phyloP scores from a whole-genome alignment of 2,888 invertebrate genomes.

The Brenthis ino region DNA sequence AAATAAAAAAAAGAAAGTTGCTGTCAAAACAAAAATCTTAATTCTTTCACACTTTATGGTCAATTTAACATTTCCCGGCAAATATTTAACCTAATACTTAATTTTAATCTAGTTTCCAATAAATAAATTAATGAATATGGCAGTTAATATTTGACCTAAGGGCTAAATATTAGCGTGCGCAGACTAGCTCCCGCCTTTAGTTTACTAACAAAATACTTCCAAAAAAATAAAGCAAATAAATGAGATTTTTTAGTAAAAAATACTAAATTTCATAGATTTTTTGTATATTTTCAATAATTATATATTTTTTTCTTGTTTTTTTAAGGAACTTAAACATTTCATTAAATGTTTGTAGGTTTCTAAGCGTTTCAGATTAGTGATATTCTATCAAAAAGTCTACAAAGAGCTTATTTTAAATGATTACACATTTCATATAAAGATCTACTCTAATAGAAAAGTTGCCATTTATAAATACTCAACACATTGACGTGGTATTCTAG shows the following conservation, averaged over 20 bases:
- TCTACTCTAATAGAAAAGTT: constrained; percentile 4
- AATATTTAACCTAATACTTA: constrained; percentile 12
- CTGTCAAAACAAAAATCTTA: neutral
- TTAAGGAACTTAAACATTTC: too few relatives aligned
- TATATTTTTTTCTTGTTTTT: too few relatives aligned
- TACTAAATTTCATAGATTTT: too few relatives aligned
- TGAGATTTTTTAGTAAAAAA: too few relatives aligned
- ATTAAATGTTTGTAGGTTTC: neutral
- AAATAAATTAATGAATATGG: constrained; percentile 32
- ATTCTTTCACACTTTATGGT: neutral
- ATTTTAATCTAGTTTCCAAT: constrained; percentile 18
- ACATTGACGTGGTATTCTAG: constrained; percentile 6
- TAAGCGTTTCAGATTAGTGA: constrained; percentile 6
- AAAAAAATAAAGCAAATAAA: too few relatives aligned
- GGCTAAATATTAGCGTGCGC: neutral
- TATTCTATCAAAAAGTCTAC: constrained; percentile 7
- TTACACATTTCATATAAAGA: constrained; percentile 1
- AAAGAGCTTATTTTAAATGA: neutral
- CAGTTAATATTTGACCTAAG: constrained; percentile 21
- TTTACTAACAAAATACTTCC: too few relatives aligned
- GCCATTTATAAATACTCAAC: constrained; percentile 6
- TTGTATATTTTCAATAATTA: too few relatives aligned
- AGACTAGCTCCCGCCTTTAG: too few relatives aligned
- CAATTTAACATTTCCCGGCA: neutral
- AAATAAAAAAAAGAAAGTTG: too few relatives aligned